Conservation (phyloP, 1,140 invertebrate genomes). For the Aphaenogaster rudis region DNA sequence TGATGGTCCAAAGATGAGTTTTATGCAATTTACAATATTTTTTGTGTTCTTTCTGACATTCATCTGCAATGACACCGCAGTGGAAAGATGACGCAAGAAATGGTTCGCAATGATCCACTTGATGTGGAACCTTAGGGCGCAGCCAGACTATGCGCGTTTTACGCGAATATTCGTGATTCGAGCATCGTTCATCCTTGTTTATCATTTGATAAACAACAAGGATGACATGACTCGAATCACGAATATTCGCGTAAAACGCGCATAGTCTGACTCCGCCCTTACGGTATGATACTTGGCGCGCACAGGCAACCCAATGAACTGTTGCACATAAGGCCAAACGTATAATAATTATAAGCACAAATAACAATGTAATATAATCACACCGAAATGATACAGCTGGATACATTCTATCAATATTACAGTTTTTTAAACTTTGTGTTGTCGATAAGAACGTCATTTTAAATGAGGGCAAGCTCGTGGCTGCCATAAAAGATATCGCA, state of each 20-base stretch:
- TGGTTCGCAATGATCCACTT: slow-evolving; percentile 92
- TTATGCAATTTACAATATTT: slow-evolving; percentile 29
- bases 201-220: too few species aligned
- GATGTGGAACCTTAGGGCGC: slow-evolving; percentile 92
- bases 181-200: too few species aligned
- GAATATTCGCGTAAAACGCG: too few species aligned
- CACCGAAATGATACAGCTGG: not conserved
- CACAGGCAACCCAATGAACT: slow-evolving; percentile 92
- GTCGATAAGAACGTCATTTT: slow-evolving; percentile 89
- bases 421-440: slow-evolving; percentile 93
- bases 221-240: too few species aligned
- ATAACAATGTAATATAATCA: slow-evolving; percentile 92
- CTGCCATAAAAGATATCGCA: slow-evolving; percentile 88
- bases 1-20: slow-evolving; percentile 89
- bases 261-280: slow-evolving; percentile 78
- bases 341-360: slow-evolving; percentile 91
- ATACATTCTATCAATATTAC: slow-evolving; percentile 60
- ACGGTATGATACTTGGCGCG: slow-evolving; percentile 95
- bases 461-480: slow-evolving; percentile 89
- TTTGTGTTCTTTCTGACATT: slow-evolving; percentile 17
- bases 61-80: slow-evolving; percentile 81
- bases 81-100: slow-evolving; percentile 92
- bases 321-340: slow-evolving; percentile 90
- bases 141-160: too few species aligned
- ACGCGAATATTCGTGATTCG: too few species aligned